A percentile compares a stretch with the other conserved stretches of the same genome.
These are phyloP conservation scores for Gasterosteus aculeatus DNA, from an alignment of 2,113 vertebrate species.

Conservation along the genomic window DNA sequence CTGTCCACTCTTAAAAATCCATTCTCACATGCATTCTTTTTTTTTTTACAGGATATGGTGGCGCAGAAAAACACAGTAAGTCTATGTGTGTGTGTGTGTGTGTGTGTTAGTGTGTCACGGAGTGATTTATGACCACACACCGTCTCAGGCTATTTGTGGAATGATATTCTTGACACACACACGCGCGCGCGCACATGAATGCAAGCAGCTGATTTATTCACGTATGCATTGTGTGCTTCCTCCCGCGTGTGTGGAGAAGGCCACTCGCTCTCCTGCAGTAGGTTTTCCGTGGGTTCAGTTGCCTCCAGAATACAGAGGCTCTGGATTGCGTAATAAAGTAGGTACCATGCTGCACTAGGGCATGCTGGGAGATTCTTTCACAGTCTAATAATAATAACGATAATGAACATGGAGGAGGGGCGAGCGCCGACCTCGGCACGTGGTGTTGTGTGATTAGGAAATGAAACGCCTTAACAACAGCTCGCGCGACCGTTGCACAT, in stretches of 20 bases:
- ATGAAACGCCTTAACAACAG: slow-evolving; percentile 9
- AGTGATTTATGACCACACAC: slow-evolving; percentile 34
- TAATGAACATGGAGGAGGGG: not conserved
- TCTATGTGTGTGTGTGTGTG: slow-evolving; percentile 71
- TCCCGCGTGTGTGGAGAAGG: slow-evolving; percentile 76
- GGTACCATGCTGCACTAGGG: slow-evolving; percentile 67
- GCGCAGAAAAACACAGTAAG: slow-evolving; percentile 96
- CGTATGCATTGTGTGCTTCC: slow-evolving; percentile 29
- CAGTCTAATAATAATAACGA: slow-evolving; percentile 30
- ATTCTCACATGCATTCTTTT: slow-evolving; percentile 25
- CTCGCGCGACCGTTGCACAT: not conserved
- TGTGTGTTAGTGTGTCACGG: slow-evolving; percentile 55
- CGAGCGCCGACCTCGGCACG: not conserved
- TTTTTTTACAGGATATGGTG: slow-evolving; percentile 88
- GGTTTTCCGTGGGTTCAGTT: slow-evolving; percentile 85
- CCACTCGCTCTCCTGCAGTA: slow-evolving; percentile 69
- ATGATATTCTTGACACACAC: slow-evolving; percentile 28
- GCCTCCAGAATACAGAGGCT: slow-evolving; percentile 86
- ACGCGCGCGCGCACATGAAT: not conserved
- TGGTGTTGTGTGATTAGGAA: slow-evolving; percentile 22
- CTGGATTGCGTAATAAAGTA: slow-evolving; percentile 87
- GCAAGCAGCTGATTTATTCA: slow-evolving; percentile 19
- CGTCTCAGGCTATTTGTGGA: slow-evolving; percentile 44
- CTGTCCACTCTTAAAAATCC: not conserved
- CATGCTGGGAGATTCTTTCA: slow-evolving; percentile 59